A percentile compares a stretch with the other conserved stretches of the same genome.
Evolutionary conservation across 2,888 invertebrate species (phyloP).

Genomic region (Andrena bucephala): DNA sequence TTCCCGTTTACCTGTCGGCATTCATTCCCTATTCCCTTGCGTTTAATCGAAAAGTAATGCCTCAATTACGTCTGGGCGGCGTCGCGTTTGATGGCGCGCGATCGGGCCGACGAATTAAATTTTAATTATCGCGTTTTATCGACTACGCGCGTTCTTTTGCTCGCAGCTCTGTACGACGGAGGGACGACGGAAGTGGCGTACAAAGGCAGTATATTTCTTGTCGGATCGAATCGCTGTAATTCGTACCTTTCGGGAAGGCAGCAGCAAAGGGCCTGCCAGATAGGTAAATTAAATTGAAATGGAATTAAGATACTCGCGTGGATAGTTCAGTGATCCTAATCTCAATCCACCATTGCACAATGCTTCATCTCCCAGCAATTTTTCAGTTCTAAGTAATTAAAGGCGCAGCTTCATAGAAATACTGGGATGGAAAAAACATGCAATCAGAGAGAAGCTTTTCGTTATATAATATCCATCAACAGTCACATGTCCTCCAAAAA

Average conservation of each 20-base stretch:
- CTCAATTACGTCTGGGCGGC: conserved; percentile 74
- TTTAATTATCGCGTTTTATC: conserved; percentile 79
- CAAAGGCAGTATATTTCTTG: conserved; percentile 15
- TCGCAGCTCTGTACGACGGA: not conserved
- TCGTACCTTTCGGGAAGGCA: not conserved
- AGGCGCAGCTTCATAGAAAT: too few relatives aligned
- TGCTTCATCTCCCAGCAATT: too few relatives aligned
- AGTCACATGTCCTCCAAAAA: too few relatives aligned
- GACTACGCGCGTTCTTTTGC: conserved; percentile 43
- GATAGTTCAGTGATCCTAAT: too few relatives aligned
- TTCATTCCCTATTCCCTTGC: conserved; percentile 71
- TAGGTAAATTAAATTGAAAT: too few relatives aligned
- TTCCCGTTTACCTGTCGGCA: conserved; percentile 66
- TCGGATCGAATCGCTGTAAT: conserved; percentile 1
- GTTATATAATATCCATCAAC: too few relatives aligned
- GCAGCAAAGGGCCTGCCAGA: too few relatives aligned
- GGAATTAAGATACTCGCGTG: too few relatives aligned
- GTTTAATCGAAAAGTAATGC: conserved; percentile 82
- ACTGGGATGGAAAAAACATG: too few relatives aligned
- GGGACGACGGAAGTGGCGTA: not conserved
- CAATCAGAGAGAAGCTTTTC: too few relatives aligned
- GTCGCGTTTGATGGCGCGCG: conserved; percentile 53
- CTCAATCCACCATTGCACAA: too few relatives aligned
- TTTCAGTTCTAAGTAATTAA: too few relatives aligned
- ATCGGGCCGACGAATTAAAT: conserved; percentile 76